Conservation (phyloP, 2,113 vertebrate genomes). For the Butorides virescens region DNA sequence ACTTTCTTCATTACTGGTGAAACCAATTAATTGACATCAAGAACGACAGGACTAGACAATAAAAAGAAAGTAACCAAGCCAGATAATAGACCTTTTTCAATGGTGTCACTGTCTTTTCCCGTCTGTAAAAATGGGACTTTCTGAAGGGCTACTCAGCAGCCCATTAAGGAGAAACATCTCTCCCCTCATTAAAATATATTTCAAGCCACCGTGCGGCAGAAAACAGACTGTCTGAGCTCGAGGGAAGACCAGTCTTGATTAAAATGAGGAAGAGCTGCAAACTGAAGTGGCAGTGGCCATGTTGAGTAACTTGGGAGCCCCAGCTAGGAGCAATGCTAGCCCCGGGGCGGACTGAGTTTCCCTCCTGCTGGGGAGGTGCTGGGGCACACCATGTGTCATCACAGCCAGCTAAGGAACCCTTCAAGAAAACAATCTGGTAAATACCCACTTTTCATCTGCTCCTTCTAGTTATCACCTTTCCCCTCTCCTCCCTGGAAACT, state of each 20-base stretch:
- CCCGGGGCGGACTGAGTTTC: neutral
- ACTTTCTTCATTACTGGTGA: neutral
- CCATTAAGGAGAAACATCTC: neutral
- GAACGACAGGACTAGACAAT: neutral
- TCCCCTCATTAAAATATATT: neutral
- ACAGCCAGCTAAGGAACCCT: neutral
- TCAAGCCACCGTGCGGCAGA: neutral
- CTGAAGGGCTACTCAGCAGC: neutral
- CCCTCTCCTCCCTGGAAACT: neutral
- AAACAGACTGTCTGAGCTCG: neutral
- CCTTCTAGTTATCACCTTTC: neutral
- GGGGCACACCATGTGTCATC: neutral
- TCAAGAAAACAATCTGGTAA: neutral
- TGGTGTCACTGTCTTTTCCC: neutral
- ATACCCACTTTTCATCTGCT: neutral
- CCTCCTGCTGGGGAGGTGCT: neutral
- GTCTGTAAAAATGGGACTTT: neutral
- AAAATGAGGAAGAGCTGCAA: neutral
- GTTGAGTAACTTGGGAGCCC: neutral
- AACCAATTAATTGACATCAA: neutral
- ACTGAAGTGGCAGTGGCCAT: neutral
- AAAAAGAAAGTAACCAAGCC: neutral
- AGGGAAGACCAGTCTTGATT: neutral
- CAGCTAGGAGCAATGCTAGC: neutral
- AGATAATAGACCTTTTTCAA: neutral